Conservation (phyloP, 2,113 vertebrate species). For the Herpetotheres cachinnans region DNA sequence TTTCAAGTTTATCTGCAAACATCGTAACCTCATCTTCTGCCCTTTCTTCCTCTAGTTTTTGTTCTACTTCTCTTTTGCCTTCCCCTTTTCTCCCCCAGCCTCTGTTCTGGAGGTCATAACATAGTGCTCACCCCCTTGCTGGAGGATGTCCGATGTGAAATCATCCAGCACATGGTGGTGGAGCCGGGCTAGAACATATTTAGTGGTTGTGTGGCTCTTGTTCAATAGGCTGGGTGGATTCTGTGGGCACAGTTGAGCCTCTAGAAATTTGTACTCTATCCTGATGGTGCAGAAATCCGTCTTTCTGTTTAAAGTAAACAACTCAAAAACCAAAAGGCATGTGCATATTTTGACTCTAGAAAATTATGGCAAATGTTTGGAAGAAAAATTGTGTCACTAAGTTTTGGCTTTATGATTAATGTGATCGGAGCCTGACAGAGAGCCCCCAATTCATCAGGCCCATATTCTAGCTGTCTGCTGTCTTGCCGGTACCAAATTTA, state of each 20-base stretch:
- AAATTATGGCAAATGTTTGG: not conserved
- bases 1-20: not conserved
- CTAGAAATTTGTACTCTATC: not conserved
- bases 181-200: not conserved
- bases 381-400: slow-evolving; percentile 67
- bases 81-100: not conserved
- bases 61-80: not conserved
- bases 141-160: not conserved
- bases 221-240: not conserved
- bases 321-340: fast-evolving
- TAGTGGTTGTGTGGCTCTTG: not conserved
- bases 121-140: fast-evolving
- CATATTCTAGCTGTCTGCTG: slow-evolving; percentile 70
- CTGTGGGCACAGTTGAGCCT: not conserved
- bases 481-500: slow-evolving; percentile 70
- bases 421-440: slow-evolving; percentile 74
- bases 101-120: not conserved
- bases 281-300: not conserved
- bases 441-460: slow-evolving; percentile 81
- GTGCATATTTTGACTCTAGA: not conserved
- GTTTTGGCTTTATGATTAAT: slow-evolving; percentile 81
- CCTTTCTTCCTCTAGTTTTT: not conserved
- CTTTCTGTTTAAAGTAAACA: not conserved
- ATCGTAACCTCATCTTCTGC: not conserved
- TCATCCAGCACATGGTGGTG: not conserved